Percentiles rank a stretch among this genome's conserved stretches.
phyloP scores from a whole-genome alignment of 2,888 invertebrate genomes.

The Elgonia sp. region DNA sequence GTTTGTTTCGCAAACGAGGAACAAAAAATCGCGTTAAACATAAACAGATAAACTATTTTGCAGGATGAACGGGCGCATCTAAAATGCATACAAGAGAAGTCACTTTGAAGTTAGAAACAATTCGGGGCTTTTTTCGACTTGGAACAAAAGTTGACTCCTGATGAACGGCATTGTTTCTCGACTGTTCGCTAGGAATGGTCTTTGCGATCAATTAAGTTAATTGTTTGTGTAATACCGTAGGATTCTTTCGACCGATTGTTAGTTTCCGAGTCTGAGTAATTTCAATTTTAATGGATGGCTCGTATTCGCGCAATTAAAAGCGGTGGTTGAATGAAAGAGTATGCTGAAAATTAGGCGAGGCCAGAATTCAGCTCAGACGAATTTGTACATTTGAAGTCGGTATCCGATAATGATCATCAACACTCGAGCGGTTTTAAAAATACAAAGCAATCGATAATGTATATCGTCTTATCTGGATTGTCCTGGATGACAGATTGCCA shows the following conservation, averaged over 20 bases:
- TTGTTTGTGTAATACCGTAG: slow-evolving; percentile 16
- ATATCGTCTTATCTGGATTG: slow-evolving; percentile 80
- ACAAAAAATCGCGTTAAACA: not conserved
- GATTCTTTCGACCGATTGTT: not conserved
- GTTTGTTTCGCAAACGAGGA: not conserved
- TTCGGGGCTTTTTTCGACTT: not conserved
- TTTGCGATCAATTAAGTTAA: slow-evolving; percentile 25
- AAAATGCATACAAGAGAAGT: slow-evolving; percentile 15
- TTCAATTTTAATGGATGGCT: slow-evolving; percentile 9
- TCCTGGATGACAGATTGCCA: slow-evolving; percentile 76
- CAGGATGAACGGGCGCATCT: not conserved
- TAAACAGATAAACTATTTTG: not conserved
- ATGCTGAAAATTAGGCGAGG: not conserved
- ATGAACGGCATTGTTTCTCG: slow-evolving; percentile 22
- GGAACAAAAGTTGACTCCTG: slow-evolving; percentile 21
- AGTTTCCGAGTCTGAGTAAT: not conserved
- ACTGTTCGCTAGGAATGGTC: not conserved
- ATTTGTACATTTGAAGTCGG: slow-evolving; percentile 5
- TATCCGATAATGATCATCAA: slow-evolving; percentile 54
- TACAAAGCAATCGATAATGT: slow-evolving; percentile 78
- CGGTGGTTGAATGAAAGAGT: not conserved
- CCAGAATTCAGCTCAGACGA: not conserved
- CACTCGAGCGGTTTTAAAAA: slow-evolving; percentile 65
- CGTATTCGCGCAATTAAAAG: not conserved
- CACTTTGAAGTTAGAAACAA: slow-evolving; percentile 33